phyloP scores from a whole-genome alignment of 2,888 invertebrate species.

The Fragum fragum region DNA sequence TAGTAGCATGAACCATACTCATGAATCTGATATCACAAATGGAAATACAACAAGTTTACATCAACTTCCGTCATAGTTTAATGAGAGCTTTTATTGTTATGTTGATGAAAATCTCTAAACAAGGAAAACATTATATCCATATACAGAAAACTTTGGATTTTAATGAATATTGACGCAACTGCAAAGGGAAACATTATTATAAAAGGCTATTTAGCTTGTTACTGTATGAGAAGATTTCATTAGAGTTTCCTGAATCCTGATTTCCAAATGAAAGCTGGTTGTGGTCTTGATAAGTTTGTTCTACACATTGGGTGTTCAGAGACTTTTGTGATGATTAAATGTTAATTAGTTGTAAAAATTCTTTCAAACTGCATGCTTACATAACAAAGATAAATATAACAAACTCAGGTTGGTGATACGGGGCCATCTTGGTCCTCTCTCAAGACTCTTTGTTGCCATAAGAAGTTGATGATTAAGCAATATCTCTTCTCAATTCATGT shows the following conservation, averaged over 20 bases:
- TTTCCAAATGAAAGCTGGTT: no score
- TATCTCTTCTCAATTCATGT: no score
- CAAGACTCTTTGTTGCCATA: background rate
- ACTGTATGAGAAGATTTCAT: no score
- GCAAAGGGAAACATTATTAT: no score
- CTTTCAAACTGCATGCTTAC: background rate
- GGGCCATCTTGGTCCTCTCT: background rate
- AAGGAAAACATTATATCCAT: no score
- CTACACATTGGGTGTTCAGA: background rate
- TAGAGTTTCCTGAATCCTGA: no score
- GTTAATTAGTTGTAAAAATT: background rate
- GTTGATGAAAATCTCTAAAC: background rate
- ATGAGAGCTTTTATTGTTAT: background rate
- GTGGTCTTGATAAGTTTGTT: background rate
- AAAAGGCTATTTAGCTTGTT: no score
- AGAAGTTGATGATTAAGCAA: no score
- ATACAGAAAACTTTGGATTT: no score
- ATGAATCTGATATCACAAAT: slow-evolving; percentile 63
- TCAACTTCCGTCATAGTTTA: slow-evolving; percentile 49
- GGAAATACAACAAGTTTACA: slow-evolving; percentile 58
- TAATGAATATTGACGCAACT: no score
- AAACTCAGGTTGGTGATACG: background rate
- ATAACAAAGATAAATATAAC: background rate
- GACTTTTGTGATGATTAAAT: background rate
- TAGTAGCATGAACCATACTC: slow-evolving; percentile 41